Conservation (phyloP, 2,113 vertebrate genomes). For the Poeciliopsis prolifica region DNA sequence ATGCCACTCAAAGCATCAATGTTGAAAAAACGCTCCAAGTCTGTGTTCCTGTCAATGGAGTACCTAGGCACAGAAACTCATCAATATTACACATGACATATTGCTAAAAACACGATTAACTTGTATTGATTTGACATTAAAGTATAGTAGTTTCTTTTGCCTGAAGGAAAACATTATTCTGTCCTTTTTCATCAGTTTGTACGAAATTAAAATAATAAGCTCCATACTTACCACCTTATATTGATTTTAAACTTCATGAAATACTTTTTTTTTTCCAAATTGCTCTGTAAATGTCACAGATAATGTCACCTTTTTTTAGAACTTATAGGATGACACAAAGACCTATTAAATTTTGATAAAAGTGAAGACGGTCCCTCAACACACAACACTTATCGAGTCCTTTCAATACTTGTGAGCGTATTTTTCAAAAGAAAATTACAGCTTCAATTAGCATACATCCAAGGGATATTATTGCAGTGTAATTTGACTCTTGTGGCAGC, state of each 20-base stretch:
- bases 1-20: slow-evolving; percentile 92
- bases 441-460: slow-evolving; percentile 74
- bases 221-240: slow-evolving; percentile 5
- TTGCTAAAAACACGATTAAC: slow-evolving; percentile 23
- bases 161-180: slow-evolving; percentile 26
- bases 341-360: slow-evolving; percentile 37
- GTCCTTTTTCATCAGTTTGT: slow-evolving; percentile 15
- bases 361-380: slow-evolving; percentile 37
- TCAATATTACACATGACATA: not conserved
- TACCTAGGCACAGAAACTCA: slow-evolving; percentile 81
- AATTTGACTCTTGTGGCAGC: slow-evolving; percentile 76
- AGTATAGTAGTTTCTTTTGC: slow-evolving; percentile 2
- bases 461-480: slow-evolving; percentile 75
- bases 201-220: not conserved
- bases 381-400: slow-evolving; percentile 49
- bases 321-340: slow-evolving; percentile 36
- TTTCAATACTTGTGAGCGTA: slow-evolving; percentile 44
- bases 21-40: slow-evolving; percentile 96
- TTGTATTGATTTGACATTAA: slow-evolving; percentile 54
- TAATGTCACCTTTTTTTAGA: slow-evolving; percentile 8
- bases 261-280: not conserved
- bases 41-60: slow-evolving; percentile 97
- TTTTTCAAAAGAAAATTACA: slow-evolving; percentile 65
- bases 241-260: not conserved
- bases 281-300: not conserved